These are phyloP conservation scores for Lasioglossum albipes DNA, from an alignment of 1,140 invertebrate species.

Conservation along the genomic window DNA sequence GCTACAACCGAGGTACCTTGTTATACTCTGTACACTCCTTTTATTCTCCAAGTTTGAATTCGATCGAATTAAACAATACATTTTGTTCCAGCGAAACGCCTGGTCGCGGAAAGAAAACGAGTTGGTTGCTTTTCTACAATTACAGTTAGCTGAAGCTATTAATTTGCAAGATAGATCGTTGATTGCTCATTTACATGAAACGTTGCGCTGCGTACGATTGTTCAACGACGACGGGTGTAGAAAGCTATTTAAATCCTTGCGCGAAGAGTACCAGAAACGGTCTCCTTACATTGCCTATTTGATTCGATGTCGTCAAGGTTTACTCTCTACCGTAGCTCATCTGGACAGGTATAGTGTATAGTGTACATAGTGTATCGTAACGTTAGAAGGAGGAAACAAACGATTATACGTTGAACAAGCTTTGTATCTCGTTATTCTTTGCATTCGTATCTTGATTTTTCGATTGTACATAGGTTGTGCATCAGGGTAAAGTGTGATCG, in stretches of 20 bases:
- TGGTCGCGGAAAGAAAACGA: slow-evolving; percentile 83
- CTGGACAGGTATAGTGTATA: slow-evolving; percentile 82
- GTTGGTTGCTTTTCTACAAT: slow-evolving; percentile 86
- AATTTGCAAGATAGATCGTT: slow-evolving; percentile 90
- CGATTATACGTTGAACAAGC: no score
- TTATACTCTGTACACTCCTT: background rate
- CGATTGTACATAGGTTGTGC: slow-evolving; percentile 77
- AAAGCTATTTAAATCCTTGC: slow-evolving; percentile 89
- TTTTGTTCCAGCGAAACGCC: slow-evolving; percentile 73
- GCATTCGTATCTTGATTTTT: background rate
- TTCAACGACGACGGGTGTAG: slow-evolving; percentile 88
- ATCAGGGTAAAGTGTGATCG: slow-evolving; percentile 86
- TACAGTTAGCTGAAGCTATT: slow-evolving; percentile 93
- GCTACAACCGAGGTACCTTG: slow-evolving; percentile 70
- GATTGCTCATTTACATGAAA: slow-evolving; percentile 93
- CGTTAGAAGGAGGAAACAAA: no score
- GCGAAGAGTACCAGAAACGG: slow-evolving; percentile 89
- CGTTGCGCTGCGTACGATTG: slow-evolving; percentile 88
- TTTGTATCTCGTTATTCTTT: no score
- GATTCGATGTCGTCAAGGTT: slow-evolving; percentile 89
- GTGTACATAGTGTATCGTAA: no score
- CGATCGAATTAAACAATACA: background rate
- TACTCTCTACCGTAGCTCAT: slow-evolving; percentile 90
- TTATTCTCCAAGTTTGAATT: background rate
- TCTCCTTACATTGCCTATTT: slow-evolving; percentile 93